These are phyloP conservation scores for Dicyrtomina minuta DNA, from an alignment of 2,888 invertebrate species.

Conservation along the genomic window DNA sequence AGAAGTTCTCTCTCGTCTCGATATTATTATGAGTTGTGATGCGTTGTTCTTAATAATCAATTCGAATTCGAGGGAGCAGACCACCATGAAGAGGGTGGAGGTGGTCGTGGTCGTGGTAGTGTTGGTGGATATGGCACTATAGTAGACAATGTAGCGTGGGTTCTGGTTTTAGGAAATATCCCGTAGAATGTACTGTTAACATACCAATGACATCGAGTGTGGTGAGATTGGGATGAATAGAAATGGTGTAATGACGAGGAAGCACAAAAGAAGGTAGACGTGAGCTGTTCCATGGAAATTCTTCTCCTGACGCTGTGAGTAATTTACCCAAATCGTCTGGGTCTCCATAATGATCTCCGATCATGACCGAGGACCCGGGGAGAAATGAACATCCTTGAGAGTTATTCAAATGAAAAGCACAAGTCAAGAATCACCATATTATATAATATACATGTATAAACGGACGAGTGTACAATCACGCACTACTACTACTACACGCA, in stretches of 20 bases:
- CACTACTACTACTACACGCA: too few species aligned
- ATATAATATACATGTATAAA: not conserved
- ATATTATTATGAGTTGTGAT: too few species aligned
- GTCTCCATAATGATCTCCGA: conserved; percentile 37
- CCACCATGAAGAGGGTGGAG: too few species aligned
- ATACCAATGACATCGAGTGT: conserved; percentile 83
- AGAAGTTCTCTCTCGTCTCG: too few species aligned
- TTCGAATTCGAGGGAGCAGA: too few species aligned
- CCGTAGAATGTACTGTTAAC: not conserved
- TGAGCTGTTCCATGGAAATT: conserved; percentile 75
- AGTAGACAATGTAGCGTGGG: too few species aligned
- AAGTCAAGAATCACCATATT: not conserved
- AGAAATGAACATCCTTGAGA: conserved; percentile 49
- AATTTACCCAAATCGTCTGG: conserved; percentile 57
- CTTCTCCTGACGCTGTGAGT: conserved; percentile 71
- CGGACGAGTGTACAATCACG: too few species aligned
- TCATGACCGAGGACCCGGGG: conserved; percentile 37
- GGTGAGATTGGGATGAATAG: conserved; percentile 89
- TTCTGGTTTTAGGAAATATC: too few species aligned
- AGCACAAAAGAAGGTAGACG: conserved; percentile 75
- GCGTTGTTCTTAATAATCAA: too few species aligned
- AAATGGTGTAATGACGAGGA: conserved; percentile 82
- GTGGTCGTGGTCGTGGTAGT: too few species aligned
- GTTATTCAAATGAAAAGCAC: not conserved
- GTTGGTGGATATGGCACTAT: too few species aligned